Base-by-base conservation (phyloP, 2,797 vertebrate genomes). In the Nannoperca australis region DNA sequence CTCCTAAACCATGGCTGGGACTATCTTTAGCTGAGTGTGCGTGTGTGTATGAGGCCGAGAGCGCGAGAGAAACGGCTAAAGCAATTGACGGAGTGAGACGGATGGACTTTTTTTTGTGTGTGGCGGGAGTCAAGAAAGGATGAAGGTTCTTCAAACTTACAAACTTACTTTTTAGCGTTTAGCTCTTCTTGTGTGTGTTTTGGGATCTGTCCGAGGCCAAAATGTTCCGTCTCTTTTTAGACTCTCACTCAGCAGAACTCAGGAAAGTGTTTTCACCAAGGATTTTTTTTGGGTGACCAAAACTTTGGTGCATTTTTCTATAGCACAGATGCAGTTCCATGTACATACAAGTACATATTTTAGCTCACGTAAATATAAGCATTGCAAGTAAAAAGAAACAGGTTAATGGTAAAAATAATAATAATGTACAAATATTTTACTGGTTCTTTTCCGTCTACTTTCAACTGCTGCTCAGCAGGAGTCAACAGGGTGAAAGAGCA, bases 171-270 rank as follows among this genome's bases (percentile, higher is more conserved):
- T 34, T 85, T 60, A 66, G 76, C 63, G 11, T 85, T 77, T 79
- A 70, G 30, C 71, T 82, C 71, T 42, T 70, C 70, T 71, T 58
- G 17, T 86, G 82, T 86, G 79, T 88, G 76, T 83, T 85, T 91
- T 87, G 88, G 90, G 86, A 87, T 85, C 70, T 15, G 45, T 89
- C 89, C 70, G 56, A 89, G 89, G 66, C 85, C 81, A 84, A 70
- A 75, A 81, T 87, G 85, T 89, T 91, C 84, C 84, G 62, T 78
- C 70, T 82, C 78, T 81, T 88, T 90, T 93, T 85, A 88, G 69
- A 64, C 60, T 79, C 71, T 76, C 66, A 9, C 59, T 66, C 70
- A 32, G 71, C 70, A 27, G 47, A 9, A 6, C 68, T 78, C 24
- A 36, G 64, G 64, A 83, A 72, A 81, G 69, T 45, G n/a, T 85